These are phyloP conservation scores for Thamnophis sirtalis DNA, from an alignment of 2,113 vertebrate species.

Conservation along the genomic window DNA sequence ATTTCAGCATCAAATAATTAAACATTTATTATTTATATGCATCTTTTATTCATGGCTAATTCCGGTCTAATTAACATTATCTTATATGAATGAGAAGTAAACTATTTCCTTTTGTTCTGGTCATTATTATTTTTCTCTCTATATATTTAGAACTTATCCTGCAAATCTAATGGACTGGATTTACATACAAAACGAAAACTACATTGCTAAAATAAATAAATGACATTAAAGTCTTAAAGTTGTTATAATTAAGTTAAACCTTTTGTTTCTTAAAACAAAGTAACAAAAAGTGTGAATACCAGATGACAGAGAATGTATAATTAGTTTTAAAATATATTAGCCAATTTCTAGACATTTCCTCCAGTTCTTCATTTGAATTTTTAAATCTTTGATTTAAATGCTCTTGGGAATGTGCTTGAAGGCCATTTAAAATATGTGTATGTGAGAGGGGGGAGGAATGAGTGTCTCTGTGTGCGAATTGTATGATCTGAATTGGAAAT, in stretches of 20 bases:
- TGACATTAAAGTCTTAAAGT: neutral
- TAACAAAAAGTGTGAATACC: constrained; percentile 36
- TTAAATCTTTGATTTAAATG: constrained; percentile 47
- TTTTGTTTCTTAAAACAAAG: constrained; percentile 10
- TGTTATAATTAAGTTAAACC: neutral
- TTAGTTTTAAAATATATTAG: constrained; percentile 40
- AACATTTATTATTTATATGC: neutral
- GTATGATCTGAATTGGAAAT: neutral
- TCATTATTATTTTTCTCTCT: neutral
- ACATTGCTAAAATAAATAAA: neutral
- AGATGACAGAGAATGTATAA: constrained; percentile 44
- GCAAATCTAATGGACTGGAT: neutral
- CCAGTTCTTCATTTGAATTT: constrained; percentile 58
- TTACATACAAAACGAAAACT: neutral
- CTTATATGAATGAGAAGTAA: neutral
- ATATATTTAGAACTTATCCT: neutral
- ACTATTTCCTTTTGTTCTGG: neutral
- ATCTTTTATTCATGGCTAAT: neutral
- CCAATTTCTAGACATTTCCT: constrained; percentile 50
- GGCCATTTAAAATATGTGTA: neutral
- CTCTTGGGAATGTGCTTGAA: constrained; percentile 45
- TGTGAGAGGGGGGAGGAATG: neutral
- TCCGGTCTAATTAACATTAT: neutral
- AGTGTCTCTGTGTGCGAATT: neutral
- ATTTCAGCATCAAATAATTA: neutral